phyloP scores from a whole-genome alignment of 2,888 invertebrate species.

The Plusia festucae region DNA sequence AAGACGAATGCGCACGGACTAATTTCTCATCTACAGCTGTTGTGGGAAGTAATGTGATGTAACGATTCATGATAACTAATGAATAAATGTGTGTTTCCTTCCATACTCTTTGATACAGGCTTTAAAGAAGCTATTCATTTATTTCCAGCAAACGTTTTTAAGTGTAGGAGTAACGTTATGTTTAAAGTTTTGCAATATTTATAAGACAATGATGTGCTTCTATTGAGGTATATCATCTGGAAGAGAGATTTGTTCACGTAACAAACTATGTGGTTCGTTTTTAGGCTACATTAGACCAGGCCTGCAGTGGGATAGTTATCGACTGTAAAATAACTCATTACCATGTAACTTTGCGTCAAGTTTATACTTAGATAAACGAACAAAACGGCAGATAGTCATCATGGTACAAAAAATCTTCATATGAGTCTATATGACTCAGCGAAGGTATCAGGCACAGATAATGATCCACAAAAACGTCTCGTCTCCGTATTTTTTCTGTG shows the following conservation, averaged over 20 bases:
- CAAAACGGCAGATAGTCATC: constrained; percentile 15
- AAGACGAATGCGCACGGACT: constrained; percentile 41
- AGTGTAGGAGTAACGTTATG: not conserved
- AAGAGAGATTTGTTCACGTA: not conserved
- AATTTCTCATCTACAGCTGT: constrained; percentile 49
- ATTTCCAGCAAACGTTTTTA: not conserved
- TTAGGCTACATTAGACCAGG: too few species aligned
- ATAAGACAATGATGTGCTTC: not conserved
- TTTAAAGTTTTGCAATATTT: not conserved
- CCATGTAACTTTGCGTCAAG: not conserved
- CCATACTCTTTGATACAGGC: not conserved
- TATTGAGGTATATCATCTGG: not conserved
- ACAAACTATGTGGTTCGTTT: not conserved
- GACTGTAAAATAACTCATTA: not conserved
- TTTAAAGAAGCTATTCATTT: not conserved
- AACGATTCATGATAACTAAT: constrained; percentile 17
- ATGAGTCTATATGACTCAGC: constrained; percentile 19
- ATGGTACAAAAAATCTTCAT: constrained; percentile 32
- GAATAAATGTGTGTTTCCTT: constrained; percentile 30
- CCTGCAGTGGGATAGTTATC: too few species aligned
- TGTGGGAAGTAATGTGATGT: constrained; percentile 28
- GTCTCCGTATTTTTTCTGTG: constrained; percentile 60
- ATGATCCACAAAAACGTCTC: constrained; percentile 53
- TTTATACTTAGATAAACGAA: not conserved
- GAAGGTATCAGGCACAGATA: constrained; percentile 34